phyloP scores from a whole-genome alignment of 2,797 vertebrate genomes.

The Emydoidea blandingii region DNA sequence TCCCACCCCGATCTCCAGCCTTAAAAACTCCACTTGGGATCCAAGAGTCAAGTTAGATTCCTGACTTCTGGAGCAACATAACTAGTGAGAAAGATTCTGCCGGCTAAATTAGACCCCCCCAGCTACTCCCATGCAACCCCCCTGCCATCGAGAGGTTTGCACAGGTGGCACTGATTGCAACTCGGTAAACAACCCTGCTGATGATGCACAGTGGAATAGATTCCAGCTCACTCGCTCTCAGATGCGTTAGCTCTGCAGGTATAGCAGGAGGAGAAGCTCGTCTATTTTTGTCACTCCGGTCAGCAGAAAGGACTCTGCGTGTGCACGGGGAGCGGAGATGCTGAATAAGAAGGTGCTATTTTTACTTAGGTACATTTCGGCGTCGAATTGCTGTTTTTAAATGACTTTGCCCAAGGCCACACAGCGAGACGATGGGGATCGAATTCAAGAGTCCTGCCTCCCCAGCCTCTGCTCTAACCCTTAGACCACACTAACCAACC shows the following conservation, averaged over 20 bases:
- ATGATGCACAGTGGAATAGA: rapidly evolving
- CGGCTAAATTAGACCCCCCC: not conserved
- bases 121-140: rapidly evolving
- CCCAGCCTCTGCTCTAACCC: not conserved
- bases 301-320: not conserved
- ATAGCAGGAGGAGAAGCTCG: not conserved
- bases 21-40: not conserved
- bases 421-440: rapidly evolving
- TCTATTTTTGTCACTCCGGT: not conserved
- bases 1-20: not conserved
- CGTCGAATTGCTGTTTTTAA: not conserved
- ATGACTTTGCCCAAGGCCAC: slow-evolving; percentile 44
- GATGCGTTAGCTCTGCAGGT: not conserved
- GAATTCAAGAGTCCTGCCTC: not conserved
- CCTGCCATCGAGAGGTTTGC: rapidly evolving
- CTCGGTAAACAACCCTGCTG: rapidly evolving
- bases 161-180: not conserved
- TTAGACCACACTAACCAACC: not conserved
- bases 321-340: rapidly evolving
- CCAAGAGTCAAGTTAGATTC: slow-evolving; percentile 5
- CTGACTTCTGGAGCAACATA: not conserved
- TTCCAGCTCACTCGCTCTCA: not conserved
- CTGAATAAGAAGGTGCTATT: slow-evolving; percentile 55
- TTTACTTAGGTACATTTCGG: not conserved
- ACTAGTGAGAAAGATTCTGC: not conserved